Conservation (phyloP, 2,113 vertebrate genomes). For the Ciconia boyciana region DNA sequence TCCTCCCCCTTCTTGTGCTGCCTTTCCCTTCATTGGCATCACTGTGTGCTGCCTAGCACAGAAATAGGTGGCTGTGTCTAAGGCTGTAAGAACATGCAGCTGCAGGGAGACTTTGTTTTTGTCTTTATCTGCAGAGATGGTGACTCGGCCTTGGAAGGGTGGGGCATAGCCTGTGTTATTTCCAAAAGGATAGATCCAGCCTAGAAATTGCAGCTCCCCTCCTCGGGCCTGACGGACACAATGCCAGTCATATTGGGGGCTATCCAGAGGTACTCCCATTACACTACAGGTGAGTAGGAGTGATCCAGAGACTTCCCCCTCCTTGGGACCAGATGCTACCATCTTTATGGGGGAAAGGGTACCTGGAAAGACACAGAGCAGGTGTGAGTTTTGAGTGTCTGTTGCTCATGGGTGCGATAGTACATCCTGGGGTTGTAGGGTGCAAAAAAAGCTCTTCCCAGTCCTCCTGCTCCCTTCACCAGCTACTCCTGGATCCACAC, state of each 20-base stretch:
- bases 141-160: background rate
- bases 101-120: background rate
- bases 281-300: background rate
- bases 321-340: background rate
- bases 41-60: constrained; percentile 13
- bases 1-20: background rate
- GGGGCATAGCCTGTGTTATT: background rate
- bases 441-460: background rate
- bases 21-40: background rate
- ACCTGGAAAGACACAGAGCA: background rate
- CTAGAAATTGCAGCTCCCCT: background rate
- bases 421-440: background rate
- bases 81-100: background rate
- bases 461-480: background rate
- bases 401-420: background rate
- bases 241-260: background rate
- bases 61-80: background rate
- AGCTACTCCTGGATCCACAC: background rate
- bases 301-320: background rate
- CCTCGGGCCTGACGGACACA: background rate
- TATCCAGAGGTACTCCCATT: background rate
- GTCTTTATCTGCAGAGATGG: background rate
- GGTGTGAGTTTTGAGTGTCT: background rate
- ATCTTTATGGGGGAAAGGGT: background rate
- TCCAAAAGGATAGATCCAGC: constrained; percentile 24